Conservation (phyloP, 2,797 vertebrate species). For the Dendrocincla fuliginosa region DNA sequence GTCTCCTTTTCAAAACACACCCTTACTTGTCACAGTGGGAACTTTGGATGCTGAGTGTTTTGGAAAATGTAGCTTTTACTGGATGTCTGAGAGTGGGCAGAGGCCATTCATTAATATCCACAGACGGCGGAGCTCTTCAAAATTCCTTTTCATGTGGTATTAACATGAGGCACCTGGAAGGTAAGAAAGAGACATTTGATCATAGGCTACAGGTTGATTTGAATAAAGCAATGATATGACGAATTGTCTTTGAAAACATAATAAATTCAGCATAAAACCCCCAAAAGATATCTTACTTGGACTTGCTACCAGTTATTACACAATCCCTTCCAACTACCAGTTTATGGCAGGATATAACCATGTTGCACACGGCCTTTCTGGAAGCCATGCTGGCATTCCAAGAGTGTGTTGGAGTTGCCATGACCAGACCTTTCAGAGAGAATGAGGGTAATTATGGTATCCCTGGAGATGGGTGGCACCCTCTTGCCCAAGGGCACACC, state of each 20-base stretch:
- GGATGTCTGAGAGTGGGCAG: not conserved
- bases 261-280: not conserved
- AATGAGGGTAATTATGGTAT: not conserved
- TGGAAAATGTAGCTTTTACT: not conserved
- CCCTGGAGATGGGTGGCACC: not conserved
- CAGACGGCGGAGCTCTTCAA: accelerated
- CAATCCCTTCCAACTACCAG: not conserved
- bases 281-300: not conserved
- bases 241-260: not conserved
- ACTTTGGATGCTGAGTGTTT: not conserved
- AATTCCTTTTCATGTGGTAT: not conserved
- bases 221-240: not conserved
- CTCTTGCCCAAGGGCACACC: not conserved
- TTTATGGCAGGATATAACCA: not conserved
- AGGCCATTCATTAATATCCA: not conserved
- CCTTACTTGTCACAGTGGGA: not conserved
- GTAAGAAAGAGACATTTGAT: not conserved
- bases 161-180: not conserved
- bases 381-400: not conserved
- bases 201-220: not conserved
- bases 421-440: not conserved
- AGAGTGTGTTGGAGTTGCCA: not conserved
- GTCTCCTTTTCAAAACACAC: not conserved
- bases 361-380: not conserved
- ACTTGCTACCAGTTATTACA: not conserved